Conservation (phyloP, 35 echinoderm and acorn worm genomes). For the Eucidaris tribuloides region DNA sequence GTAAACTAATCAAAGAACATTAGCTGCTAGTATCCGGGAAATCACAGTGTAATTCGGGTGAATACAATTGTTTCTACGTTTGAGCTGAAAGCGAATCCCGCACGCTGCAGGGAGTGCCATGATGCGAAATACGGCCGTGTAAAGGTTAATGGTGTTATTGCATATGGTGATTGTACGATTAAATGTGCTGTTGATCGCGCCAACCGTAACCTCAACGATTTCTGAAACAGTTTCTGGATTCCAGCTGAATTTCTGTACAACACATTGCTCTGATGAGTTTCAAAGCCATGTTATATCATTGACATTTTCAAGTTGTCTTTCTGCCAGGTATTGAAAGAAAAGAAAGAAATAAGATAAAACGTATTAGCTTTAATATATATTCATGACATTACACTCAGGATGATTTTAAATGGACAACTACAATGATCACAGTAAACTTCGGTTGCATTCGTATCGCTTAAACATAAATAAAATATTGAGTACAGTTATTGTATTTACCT, state of each 20-base stretch:
- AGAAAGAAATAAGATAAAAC: neutral
- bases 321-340: conserved; percentile 8
- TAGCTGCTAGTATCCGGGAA: too few relatives aligned
- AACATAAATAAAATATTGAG: neutral
- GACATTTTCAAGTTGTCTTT: conserved; percentile 37
- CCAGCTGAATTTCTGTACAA: conserved; percentile 97
- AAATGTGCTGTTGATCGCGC: conserved; percentile 29
- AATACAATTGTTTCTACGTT: too few relatives aligned
- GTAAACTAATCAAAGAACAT: too few relatives aligned
- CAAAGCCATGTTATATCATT: conserved; percentile 65
- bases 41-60: too few relatives aligned
- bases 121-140: too few relatives aligned
- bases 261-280: conserved; percentile 83
- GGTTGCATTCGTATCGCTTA: too few relatives aligned
- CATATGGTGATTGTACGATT: conserved; percentile 1
- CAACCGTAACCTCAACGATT: conserved; percentile 58
- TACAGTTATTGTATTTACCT: conserved; percentile 53
- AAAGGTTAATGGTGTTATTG: conserved; percentile 36
- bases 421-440: too few relatives aligned
- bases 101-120: too few relatives aligned
- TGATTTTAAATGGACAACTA: neutral
- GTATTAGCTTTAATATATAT: neutral
- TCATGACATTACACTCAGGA: neutral
- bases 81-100: too few relatives aligned
- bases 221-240: conserved; percentile 80